Conservation (phyloP, 2,797 vertebrate species). For the Karalla daura region DNA sequence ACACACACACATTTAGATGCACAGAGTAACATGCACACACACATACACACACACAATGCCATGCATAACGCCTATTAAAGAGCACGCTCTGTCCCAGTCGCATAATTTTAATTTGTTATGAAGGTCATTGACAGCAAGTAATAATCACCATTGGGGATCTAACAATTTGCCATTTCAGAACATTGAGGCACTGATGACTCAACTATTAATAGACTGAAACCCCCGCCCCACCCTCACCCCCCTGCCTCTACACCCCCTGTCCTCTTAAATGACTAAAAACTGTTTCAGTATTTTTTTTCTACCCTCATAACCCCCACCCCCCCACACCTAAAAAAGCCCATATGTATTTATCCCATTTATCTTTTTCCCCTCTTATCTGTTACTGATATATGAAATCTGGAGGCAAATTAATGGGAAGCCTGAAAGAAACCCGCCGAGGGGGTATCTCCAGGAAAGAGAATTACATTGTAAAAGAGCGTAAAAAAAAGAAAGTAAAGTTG, state of each 20-base stretch:
- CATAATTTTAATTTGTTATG: conserved; percentile 89
- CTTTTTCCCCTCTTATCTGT: conserved; percentile 41
- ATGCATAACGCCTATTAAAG: conserved; percentile 85
- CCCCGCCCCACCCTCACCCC: conserved; percentile 40
- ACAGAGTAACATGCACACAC: conserved; percentile 36
- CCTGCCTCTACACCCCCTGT: conserved; percentile 54
- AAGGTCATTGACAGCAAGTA: conserved; percentile 89
- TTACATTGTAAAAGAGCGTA: conserved; percentile 46
- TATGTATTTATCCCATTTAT: conserved; percentile 60
- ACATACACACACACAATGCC: conserved; percentile 62
- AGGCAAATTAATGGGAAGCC: conserved; percentile 72
- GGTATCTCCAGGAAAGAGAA: conserved; percentile 62
- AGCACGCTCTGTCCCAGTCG: conserved; percentile 84
- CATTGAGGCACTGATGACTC: conserved; percentile 84
- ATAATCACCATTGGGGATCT: conserved; percentile 86
- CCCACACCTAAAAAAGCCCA: conserved; percentile 34
- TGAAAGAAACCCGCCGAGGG: conserved; percentile 43
- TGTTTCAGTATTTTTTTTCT: conserved; percentile 63
- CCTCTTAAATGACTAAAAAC: conserved; percentile 80
- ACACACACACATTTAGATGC: conserved; percentile 44
- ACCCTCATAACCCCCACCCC: not conserved
- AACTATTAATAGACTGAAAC: conserved; percentile 75
- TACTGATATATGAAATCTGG: conserved; percentile 70
- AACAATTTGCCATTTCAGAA: conserved; percentile 89
- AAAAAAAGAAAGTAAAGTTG: not conserved